Evolutionary conservation across 2,888 invertebrate species (phyloP), one percentile per base, ranked within the genome.

Genomic region (Cryptus armator): DNA sequence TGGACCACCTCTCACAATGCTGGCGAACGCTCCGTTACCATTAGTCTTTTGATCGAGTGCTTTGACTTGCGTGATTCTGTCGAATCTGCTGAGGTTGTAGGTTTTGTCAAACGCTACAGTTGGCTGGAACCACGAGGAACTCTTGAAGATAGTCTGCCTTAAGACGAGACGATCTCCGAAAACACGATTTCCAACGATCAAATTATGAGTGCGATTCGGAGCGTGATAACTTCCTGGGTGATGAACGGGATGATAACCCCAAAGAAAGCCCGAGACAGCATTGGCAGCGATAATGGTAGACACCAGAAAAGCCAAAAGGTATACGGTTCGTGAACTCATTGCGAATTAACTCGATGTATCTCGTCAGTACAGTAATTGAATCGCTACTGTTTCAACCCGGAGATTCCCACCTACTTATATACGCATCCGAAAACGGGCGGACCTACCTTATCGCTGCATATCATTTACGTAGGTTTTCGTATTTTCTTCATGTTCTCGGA

Each of bases 21-120:
- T 92, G 1, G 93, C 93, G 80, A 89, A 91, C 16, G 94, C 95
- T 10, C 95, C 95, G 0, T 94, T 93, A 0, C 94, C 94, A 46
- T 94, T 91, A 46, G 90, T 90, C 46, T 93, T 90, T 82, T 93
- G 94, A 87, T 95, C 95, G 12, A 92, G 86, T 1, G 94, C 92
- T 12, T 89, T 88, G 9, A 95, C 87, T 84, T 93, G 91, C 0
- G 93, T 94, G 75, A 95, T 94, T 9, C 70, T 87, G 16, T 88
- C 83, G 71, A 82, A 86, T 14, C 24, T 74, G 2, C 83, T 56
- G 5, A 83, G 32, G 7, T 90, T 90, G 86, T 91, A 92, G 37
- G 37, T 37, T 7, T 37, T 37, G 37, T 37, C 37, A 2, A 37
- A 1, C 37, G 37, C 1, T 0, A 37, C 37, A 9, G 37, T 37